Evolutionary conservation across 2,113 vertebrate species (phyloP), one percentile per base, ranked within the genome.

Genomic region (Diphyllodes magnificus): DNA sequence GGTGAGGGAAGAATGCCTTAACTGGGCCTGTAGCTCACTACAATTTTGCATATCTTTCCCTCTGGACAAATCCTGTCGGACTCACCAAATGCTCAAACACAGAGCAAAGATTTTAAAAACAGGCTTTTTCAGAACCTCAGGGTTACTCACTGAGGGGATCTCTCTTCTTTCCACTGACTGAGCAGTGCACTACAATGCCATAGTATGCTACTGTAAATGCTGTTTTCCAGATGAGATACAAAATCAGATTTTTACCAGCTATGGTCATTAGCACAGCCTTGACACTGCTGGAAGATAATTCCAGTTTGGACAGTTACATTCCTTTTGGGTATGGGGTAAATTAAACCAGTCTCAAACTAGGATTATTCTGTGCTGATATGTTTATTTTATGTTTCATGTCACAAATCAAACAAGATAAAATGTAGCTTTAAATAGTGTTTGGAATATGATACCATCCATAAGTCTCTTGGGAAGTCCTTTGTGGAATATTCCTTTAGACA

Each of bases 371-470:
- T 60, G 31, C 82, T 94, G 88, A 86, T 93, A 80, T 56, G 45
- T 94, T 95, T 95, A 63, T 44, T 93, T 95, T 81, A 83, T 90
- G 60, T 88, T 94, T 94, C 76, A 68, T 86, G 75, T 90, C 82
- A 83, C 88, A 93, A 93, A 90, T 81, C 64, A 93, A 94, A 63
- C 39, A 92, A 92, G 90, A 94, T 86, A 96, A 92, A 96, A 93
- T 84, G 60, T 83, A 93, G 59, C 59, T n/a, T 90, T 88, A 88
- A 94, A 83, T 63, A 82, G 75, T 71, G 28, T 88, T 92, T 90
- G 76, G 75, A 96, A 94, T 31, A 56, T 27, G 54, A 94, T 86
- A 68, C 47, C 22, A 88, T 81, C 23, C 1, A 63, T 73, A 86
- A 19, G 39, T 85, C 68, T 91, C 79, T 66, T 44, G 75, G 76